Evolutionary conservation across 2,888 invertebrate species (phyloP), one percentile per base, ranked within the genome.

Genomic region (Rugalucina vietnamica): DNA sequence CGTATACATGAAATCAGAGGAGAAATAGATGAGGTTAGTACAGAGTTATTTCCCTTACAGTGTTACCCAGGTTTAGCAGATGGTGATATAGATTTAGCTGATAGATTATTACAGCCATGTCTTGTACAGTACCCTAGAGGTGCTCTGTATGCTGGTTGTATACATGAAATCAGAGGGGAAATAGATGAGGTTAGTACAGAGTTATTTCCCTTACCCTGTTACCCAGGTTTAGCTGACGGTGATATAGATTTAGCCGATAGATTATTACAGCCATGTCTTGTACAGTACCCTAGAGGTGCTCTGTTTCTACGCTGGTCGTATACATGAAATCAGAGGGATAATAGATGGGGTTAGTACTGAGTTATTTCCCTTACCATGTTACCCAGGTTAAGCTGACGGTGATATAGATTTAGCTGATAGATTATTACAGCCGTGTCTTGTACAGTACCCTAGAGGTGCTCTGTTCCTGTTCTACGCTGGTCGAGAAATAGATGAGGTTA

Each of bases 401-500:
- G 97, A 99, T 95, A 95, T 98, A 57, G 95, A 96, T 0, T 96
- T 97, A 88, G 97, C 98, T 90, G 96, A 97, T 83, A 96, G 96
- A 87, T 97, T 98, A 29, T 96, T 98, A 27, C 89, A 93, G n/a
- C 94, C 94, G 5, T 93, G 95, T 89, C 86, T 95, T 10, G 95
- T 96, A n/a, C 96, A 96, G 73, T 97, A 97, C 95, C 96, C 98
- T 79, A 95, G 85, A 96, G 98, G 99, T 69, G 98, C 98, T 0
- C 97, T 98, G 97, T 98, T 98, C 95, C 95, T 98, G 43, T 98
- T 98, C 94, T 98, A 98, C 94, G 97, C 97, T 95, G 99, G 97
- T 0, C 96, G 99, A 32, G 96, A 97, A 93, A 95, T 98, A 65
- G 96, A 96, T 29, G 96, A 94, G 89, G 95, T 95, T 90, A 87